phyloP scores from a whole-genome alignment of 1,140 invertebrate species.

The Heliconius eleuchia region DNA sequence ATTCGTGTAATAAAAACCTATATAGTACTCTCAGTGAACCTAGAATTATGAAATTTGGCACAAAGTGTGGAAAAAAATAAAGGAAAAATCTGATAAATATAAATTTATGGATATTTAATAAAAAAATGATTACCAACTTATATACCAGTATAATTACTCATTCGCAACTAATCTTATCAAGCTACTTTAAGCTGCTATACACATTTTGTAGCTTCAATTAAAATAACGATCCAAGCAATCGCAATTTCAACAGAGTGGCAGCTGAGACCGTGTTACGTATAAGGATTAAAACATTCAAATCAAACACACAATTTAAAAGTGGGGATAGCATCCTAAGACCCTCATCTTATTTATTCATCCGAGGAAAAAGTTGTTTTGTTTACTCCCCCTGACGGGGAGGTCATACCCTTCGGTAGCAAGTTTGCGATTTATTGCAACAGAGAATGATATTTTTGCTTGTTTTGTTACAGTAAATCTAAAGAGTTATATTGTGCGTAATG shows the following conservation, averaged over 20 bases:
- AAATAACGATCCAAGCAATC: conserved; percentile 29
- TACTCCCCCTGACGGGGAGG: conserved; percentile 64
- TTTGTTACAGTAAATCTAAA: conserved; percentile 57
- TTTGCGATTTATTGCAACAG: conserved; percentile 63
- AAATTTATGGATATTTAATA: too few relatives aligned
- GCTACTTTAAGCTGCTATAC: neutral
- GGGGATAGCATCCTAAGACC: conserved; percentile 66
- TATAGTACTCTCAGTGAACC: too few relatives aligned
- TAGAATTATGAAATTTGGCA: too few relatives aligned
- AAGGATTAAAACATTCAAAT: conserved; percentile 80
- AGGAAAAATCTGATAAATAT: too few relatives aligned
- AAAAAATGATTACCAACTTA: neutral
- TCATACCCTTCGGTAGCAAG: conserved; percentile 58
- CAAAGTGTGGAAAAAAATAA: too few relatives aligned
- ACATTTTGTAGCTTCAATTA: neutral
- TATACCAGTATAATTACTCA: neutral
- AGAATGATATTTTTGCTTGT: conserved; percentile 64
- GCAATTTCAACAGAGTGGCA: conserved; percentile 44
- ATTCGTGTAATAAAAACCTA: too few relatives aligned
- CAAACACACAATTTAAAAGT: conserved; percentile 66
- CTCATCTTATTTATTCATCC: conserved; percentile 80
- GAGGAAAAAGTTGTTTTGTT: conserved; percentile 79
- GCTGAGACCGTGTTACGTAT: conserved; percentile 58
- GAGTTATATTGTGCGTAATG: conserved; percentile 40
- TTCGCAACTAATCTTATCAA: neutral